Conservation (phyloP, 2,797 vertebrate genomes). For the Pangasius mekongensis region DNA sequence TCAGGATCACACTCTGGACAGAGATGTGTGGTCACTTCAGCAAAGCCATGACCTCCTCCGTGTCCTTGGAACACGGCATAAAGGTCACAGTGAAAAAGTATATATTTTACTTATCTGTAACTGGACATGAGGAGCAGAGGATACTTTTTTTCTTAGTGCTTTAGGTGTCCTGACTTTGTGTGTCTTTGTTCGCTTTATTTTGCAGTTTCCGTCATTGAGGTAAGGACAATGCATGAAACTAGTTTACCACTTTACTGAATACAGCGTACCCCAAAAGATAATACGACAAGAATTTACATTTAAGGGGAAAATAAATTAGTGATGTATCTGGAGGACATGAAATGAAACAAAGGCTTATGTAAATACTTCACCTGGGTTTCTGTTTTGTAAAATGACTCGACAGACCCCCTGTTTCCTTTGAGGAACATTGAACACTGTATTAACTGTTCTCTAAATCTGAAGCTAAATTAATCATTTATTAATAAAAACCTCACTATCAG, state of each 20-base stretch:
- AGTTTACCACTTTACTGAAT: not conserved
- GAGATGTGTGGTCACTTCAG: conserved; percentile 74
- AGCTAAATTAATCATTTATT: not conserved
- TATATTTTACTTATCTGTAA: conserved; percentile 71
- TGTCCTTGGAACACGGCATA: conserved; percentile 67
- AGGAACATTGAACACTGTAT: not conserved
- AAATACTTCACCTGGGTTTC: not conserved
- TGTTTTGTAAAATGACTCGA: not conserved
- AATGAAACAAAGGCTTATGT: not conserved
- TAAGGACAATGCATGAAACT: not conserved
- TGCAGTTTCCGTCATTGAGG: not conserved
- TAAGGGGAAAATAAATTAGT: not conserved
- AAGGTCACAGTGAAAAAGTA: conserved; percentile 33
- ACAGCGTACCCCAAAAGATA: not conserved
- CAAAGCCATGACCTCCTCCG: conserved; percentile 67
- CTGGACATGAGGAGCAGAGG: not conserved
- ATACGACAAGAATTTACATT: not conserved
- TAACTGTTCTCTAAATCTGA: not conserved
- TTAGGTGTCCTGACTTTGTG: not conserved
- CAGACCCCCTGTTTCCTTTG: not conserved
- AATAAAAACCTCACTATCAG: not conserved
- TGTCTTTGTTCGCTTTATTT: not conserved
- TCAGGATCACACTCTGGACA: conserved; percentile 61
- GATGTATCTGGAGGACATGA: not conserved
- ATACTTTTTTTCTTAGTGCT: too few species aligned